Percentiles rank a stretch among this genome's conserved stretches.
Conservation (phyloP, 2,888 invertebrate species). For the Zaprionus bogoriensis region DNA sequence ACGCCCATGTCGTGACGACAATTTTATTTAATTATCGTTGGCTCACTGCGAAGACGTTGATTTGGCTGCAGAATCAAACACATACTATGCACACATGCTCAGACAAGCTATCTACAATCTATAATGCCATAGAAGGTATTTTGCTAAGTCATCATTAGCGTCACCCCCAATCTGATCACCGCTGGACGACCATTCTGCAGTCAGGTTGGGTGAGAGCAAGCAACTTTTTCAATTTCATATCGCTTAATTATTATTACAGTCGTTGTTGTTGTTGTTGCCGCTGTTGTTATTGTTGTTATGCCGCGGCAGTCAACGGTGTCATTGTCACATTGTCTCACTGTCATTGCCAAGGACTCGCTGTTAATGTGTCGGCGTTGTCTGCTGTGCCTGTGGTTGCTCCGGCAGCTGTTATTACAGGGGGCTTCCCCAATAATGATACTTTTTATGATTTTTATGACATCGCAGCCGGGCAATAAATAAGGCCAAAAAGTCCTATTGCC, state of each 20-base stretch:
- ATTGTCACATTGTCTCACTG: constrained; percentile 63
- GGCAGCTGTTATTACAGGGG: constrained; percentile 29
- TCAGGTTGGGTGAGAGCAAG: constrained; percentile 49
- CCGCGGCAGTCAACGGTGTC: constrained; percentile 69
- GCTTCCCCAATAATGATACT: constrained; percentile 60
- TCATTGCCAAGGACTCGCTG: constrained; percentile 47
- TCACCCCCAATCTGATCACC: not conserved
- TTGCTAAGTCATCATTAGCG: constrained; percentile 36
- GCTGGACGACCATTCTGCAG: not conserved
- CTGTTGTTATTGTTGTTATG: constrained; percentile 48
- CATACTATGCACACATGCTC: not conserved
- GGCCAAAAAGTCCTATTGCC: constrained; percentile 32
- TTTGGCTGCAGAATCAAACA: constrained; percentile 8
- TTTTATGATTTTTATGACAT: constrained; percentile 71
- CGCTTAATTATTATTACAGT: constrained; percentile 66
- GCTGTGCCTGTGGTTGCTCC: not conserved
- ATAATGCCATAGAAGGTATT: constrained; percentile 18
- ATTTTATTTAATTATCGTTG: constrained; percentile 69
- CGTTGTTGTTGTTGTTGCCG: constrained; percentile 31
- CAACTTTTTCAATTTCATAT: constrained; percentile 74
- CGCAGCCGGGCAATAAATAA: constrained; percentile 65
- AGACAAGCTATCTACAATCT: constrained; percentile 34
- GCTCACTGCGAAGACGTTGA: constrained; percentile 28
- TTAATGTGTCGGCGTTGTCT: constrained; percentile 52
- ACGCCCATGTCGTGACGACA: constrained; percentile 33